Conservation (phyloP, 1,140 invertebrate genomes). For the Phenacoccus solenopsis region DNA sequence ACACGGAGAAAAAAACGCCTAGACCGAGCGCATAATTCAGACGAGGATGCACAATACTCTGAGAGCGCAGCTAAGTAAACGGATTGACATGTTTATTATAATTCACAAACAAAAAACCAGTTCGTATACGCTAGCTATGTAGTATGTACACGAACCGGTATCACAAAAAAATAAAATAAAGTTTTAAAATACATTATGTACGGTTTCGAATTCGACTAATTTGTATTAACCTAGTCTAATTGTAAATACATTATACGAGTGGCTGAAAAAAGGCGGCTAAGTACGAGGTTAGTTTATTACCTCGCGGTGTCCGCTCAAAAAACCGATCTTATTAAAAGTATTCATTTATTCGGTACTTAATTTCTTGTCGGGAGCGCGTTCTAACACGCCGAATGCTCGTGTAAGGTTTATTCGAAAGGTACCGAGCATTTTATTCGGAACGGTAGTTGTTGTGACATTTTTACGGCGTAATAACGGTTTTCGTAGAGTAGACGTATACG, state of each 20-base stretch:
- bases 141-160: not conserved
- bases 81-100: constrained; percentile 3
- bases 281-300: not conserved
- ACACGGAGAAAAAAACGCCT: too few relatives aligned
- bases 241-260: not conserved
- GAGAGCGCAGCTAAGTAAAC: not conserved
- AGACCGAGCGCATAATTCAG: not conserved
- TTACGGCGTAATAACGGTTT: not conserved
- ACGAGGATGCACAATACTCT: not conserved
- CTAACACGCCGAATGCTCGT: not conserved
- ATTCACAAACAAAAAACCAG: constrained; percentile 2
- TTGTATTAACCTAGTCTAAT: constrained; percentile 3
- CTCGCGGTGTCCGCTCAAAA: not conserved
- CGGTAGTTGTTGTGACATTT: not conserved
- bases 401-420: too few relatives aligned
- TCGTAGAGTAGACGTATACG: too few relatives aligned
- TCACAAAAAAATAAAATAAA: not conserved
- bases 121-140: not conserved
- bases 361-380: not conserved
- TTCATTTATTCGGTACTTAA: not conserved
- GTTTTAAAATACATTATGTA: not conserved
- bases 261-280: too few relatives aligned
- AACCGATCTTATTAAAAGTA: not conserved
- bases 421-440: not conserved
- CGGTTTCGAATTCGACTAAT: not conserved